Conservation (phyloP, 2,888 invertebrate genomes). For the Eupeodes latifasciatus region DNA sequence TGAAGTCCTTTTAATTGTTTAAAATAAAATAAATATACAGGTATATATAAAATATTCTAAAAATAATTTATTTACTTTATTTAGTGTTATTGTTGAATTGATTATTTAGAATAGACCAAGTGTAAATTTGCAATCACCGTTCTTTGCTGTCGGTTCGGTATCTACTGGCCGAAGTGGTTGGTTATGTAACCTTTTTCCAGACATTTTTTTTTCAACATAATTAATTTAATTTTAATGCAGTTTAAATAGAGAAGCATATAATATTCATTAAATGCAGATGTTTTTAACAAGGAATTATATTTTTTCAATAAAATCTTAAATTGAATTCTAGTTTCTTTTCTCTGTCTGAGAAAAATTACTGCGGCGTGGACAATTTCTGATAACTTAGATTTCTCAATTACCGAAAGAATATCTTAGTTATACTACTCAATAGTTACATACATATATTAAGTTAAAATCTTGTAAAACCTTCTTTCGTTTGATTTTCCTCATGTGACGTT, state of each 20-base stretch:
- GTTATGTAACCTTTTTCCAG: constrained; percentile 61
- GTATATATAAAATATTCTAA: constrained; percentile 51
- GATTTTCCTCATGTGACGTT: constrained; percentile 49
- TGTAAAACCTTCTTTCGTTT: background rate
- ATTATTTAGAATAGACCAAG: background rate
- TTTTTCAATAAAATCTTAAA: no score
- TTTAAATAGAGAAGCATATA: no score
- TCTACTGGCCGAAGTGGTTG: constrained; percentile 19
- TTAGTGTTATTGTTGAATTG: constrained; percentile 5
- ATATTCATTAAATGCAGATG: background rate
- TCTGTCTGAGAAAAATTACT: background rate
- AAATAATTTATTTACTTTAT: constrained; percentile 32
- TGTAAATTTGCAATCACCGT: background rate
- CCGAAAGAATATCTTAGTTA: background rate
- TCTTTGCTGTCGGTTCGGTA: background rate
- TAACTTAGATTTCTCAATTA: background rate
- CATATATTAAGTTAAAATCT: no score
- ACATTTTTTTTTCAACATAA: background rate
- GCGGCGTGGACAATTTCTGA: constrained; percentile 1
- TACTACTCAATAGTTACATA: background rate
- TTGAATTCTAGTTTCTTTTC: no score
- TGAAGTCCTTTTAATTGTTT: constrained; percentile 84
- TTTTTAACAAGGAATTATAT: no score
- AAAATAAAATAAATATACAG: constrained; percentile 79
- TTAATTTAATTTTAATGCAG: background rate